These are phyloP conservation scores for Conistra vaccinii DNA, from an alignment of 2,888 invertebrate genomes.

Conservation along the genomic window DNA sequence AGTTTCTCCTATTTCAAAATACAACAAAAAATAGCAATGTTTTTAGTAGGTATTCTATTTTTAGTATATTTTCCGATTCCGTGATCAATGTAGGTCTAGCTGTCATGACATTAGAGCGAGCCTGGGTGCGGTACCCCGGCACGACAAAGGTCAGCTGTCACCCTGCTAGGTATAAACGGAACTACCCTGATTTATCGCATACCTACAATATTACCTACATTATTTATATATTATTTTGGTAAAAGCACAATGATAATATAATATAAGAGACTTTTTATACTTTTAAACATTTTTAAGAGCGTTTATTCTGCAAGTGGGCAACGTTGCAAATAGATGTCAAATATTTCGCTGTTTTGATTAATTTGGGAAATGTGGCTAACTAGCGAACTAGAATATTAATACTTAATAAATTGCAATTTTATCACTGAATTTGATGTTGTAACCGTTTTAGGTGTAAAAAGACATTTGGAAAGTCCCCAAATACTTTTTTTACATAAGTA, in stretches of 20 bases:
- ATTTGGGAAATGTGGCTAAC: no score
- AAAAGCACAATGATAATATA: neutral
- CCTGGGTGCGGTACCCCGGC: conserved; percentile 53
- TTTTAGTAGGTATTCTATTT: conserved; percentile 39
- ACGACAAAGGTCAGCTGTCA: conserved; percentile 58
- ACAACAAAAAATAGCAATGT: neutral
- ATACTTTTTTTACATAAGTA: no score
- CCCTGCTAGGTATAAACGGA: conserved; percentile 29
- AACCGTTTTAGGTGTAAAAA: no score
- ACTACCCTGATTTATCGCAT: conserved; percentile 49
- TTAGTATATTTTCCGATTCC: conserved; percentile 36
- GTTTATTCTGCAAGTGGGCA: no score
- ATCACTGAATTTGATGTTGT: no score
- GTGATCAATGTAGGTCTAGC: conserved; percentile 50
- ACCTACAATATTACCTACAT: conserved; percentile 17
- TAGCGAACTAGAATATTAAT: no score
- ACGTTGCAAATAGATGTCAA: no score
- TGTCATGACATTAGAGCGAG: conserved; percentile 43
- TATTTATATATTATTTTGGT: conserved; percentile 12
- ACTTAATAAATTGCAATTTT: no score
- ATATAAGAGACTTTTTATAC: neutral
- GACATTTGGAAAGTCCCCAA: no score
- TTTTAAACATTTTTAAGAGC: neutral
- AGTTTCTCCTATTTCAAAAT: conserved; percentile 17
- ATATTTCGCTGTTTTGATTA: no score